Evolutionary conservation across 2,113 vertebrate species (phyloP).

Genomic region (Melanerpes formicivorus): DNA sequence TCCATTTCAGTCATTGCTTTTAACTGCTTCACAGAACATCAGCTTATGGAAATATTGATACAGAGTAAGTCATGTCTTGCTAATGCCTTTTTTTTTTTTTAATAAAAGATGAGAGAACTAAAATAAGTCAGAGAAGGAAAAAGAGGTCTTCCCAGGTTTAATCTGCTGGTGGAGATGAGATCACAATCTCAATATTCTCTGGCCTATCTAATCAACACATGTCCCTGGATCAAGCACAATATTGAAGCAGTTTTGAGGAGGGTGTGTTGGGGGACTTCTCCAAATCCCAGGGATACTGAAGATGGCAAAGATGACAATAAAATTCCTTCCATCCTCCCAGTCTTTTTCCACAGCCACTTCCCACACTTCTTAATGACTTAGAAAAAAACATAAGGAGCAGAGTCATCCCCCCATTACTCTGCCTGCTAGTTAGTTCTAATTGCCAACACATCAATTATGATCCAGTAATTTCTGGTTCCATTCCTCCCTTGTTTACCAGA

Average conservation of each 20-base stretch:
- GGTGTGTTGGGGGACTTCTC: neutral
- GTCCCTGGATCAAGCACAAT: neutral
- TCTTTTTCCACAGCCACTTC: neutral
- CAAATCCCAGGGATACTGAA: constrained; percentile 22
- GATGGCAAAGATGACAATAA: constrained; percentile 26
- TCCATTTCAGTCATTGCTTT: neutral
- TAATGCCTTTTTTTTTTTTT: neutral
- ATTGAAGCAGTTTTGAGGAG: neutral
- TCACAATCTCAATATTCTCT: rapidly evolving
- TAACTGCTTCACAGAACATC: neutral
- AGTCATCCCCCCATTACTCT: neutral
- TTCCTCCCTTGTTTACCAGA: constrained; percentile 56
- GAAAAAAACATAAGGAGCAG: neutral
- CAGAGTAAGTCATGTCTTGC: neutral
- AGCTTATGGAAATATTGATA: neutral
- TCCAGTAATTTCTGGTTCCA: constrained; percentile 46
- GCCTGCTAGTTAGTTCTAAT: constrained; percentile 21
- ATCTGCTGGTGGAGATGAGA: neutral
- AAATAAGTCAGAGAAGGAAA: neutral
- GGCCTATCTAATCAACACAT: neutral
- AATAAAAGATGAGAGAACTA: neutral
- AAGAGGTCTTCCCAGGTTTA: neutral
- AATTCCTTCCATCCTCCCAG: constrained; percentile 37
- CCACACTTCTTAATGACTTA: neutral
- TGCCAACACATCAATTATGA: constrained; percentile 40